Evolutionary conservation across 2,797 vertebrate genomes (phyloP), one percentile per base, ranked within the genome.

Genomic region (Myripristis murdjan): DNA sequence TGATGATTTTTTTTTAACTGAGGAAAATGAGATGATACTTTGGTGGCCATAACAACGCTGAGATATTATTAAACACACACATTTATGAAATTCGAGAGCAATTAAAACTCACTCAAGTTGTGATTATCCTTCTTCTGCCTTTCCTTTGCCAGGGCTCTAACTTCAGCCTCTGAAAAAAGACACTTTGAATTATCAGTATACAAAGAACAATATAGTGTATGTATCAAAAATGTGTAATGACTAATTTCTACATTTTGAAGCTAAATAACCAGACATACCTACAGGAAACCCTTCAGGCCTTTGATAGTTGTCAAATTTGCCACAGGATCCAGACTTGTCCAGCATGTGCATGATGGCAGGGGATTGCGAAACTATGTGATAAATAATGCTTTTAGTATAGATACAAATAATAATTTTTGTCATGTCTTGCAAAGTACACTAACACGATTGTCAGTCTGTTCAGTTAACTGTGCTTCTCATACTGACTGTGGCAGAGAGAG

Each of bases 91-190:
- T 6, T 46, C 6, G 6, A 18, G n/a, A 6, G 9, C 9, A 18
- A 46, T n/a, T 18, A 5, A 61, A 62, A 97, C 97, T 95, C 93
- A 99, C 98, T 99, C 82, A 98, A 80, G 82, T 99, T 99, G 81
- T 99, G 98, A 95, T 99, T 99, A 91, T 99, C 97, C 85, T 99
- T 99, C 89, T 99, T 99, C 87, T 99, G 98, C 56, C 98, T 93
- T 76, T 99, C 98, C 89, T 99, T 99, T 44, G 97, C 98, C 86
- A 99, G 54, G 0, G 97, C 97, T 86, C 97, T 95, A 0, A 96
- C 96, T 87, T 99, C 98, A 0, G 96, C 94, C 87, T 96, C 95
- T 96, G 94, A 41, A 85, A 20, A 69, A 31, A 67, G 28, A 75
- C 2, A 51, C 15, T 9, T 24, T 41, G 24, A 22, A 33, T 55